A percentile compares a stretch with the other conserved stretches of the same genome.
Evolutionary conservation across 1,140 invertebrate species (phyloP).

Genomic region (Telenomus remus): DNA sequence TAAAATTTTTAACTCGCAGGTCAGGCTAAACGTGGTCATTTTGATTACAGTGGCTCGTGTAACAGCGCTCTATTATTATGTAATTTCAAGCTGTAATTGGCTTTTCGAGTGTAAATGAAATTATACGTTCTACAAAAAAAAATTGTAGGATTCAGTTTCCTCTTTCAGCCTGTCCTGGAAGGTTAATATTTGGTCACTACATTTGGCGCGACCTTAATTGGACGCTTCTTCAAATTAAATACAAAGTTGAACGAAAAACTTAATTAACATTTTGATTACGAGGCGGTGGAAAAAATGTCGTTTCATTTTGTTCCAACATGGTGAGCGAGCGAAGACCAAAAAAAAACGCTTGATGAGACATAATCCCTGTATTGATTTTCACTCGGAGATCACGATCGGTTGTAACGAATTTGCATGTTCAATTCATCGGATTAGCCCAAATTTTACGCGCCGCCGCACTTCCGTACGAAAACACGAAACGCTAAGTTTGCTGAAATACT

Average conservation of each 20-base stretch:
- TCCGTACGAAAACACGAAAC: slow-evolving; percentile 18
- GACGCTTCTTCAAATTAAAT: slow-evolving; percentile 7
- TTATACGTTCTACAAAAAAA: slow-evolving; percentile 6
- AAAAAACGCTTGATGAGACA: neutral
- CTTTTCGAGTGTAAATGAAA: slow-evolving; percentile 9
- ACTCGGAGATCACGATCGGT: slow-evolving; percentile 4
- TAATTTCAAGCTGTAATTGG: slow-evolving; percentile 5
- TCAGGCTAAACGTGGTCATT: no score
- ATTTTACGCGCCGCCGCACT: slow-evolving; percentile 14
- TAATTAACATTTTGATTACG: neutral
- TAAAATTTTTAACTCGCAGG: neutral
- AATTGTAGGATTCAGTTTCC: slow-evolving; percentile 6
- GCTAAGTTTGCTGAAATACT: slow-evolving; percentile 28
- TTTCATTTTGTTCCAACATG: slow-evolving; percentile 1
- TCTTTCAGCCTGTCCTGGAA: neutral
- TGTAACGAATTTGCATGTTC: slow-evolving; percentile 9
- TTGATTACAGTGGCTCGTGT: no score
- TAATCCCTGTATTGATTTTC: neutral
- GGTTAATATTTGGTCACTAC: slow-evolving; percentile 21
- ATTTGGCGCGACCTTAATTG: slow-evolving; percentile 7
- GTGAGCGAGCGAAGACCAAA: neutral
- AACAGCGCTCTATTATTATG: no score
- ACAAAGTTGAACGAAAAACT: neutral
- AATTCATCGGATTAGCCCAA: slow-evolving; percentile 19
- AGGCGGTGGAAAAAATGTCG: slow-evolving; percentile 2